These are phyloP conservation scores for Ormia ochracea DNA, from an alignment of 2,888 invertebrate genomes.

Conservation along the genomic window DNA sequence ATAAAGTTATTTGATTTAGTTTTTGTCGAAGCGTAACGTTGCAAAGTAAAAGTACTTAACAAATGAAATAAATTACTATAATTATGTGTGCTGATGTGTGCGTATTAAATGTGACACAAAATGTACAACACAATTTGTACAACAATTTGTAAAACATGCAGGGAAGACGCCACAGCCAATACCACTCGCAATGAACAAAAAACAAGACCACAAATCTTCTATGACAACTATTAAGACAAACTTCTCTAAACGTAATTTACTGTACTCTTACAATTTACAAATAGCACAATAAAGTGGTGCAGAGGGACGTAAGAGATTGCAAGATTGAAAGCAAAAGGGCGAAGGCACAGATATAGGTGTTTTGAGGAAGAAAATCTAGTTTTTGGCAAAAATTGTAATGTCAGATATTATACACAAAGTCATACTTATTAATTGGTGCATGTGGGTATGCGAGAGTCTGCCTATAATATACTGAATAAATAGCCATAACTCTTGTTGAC, in stretches of 20 bases:
- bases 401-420: background rate
- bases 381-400: conserved; percentile 49
- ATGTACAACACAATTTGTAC: conserved; percentile 49
- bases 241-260: conserved; percentile 49
- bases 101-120: conserved; percentile 46
- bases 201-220: conserved; percentile 54
- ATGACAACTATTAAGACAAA: conserved; percentile 60
- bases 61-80: conserved; percentile 51
- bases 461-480: conserved; percentile 29
- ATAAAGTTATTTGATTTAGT: conserved; percentile 16
- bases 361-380: conserved; percentile 16
- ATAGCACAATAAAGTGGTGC: conserved; percentile 18
- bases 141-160: background rate
- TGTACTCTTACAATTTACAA: conserved; percentile 31
- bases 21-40: background rate
- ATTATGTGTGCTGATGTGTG: conserved; percentile 39
- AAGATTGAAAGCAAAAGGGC: background rate
- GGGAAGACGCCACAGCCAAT: background rate
- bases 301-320: background rate
- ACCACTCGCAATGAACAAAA: background rate
- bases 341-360: background rate
- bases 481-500: conserved; percentile 65
- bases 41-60: background rate
- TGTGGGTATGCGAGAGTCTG: background rate
- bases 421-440: conserved; percentile 2